These are phyloP conservation scores for Arbacia lixula DNA, from an alignment of 53 echinoderm and acorn worm genomes.

Conservation along the genomic window DNA sequence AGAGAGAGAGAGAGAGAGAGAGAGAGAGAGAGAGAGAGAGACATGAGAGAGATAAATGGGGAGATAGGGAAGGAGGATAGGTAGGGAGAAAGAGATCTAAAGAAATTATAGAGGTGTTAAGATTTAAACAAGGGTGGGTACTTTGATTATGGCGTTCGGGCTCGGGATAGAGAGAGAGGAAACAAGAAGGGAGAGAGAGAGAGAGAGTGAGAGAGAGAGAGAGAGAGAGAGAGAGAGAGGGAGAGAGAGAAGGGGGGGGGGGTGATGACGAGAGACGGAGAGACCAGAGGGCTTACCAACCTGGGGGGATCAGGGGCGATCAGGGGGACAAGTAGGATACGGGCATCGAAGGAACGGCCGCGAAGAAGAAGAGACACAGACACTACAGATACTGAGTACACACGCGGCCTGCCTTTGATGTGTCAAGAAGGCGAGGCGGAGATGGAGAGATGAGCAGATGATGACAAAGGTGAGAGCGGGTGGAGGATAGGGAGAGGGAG, in stretches of 20 bases:
- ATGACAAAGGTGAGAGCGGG: too few relatives aligned
- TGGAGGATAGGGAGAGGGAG: too few relatives aligned
- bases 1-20: too few relatives aligned
- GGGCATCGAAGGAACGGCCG: too few relatives aligned
- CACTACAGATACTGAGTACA: slow-evolving; percentile 31
- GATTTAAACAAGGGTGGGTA: neutral
- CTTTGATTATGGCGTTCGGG: neutral
- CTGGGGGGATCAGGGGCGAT: too few relatives aligned
- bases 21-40: too few relatives aligned
- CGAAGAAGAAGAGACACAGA: too few relatives aligned
- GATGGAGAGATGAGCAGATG: too few relatives aligned
- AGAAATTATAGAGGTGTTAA: neutral
- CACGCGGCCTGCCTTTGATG: slow-evolving; percentile 28
- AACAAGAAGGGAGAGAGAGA: neutral
- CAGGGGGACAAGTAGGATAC: neutral
- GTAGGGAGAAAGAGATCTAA: neutral
- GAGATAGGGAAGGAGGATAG: neutral
- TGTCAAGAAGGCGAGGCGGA: too few relatives aligned
- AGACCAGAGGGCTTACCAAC: neutral
- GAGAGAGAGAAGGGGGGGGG: neutral
- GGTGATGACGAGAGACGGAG: neutral
- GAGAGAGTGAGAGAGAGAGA: neutral
- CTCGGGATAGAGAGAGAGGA: neutral
- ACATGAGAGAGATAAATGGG: neutral
- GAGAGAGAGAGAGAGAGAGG: neutral